Base-by-base conservation (phyloP, 2,113 vertebrate species). In the Butorides virescens region DNA sequence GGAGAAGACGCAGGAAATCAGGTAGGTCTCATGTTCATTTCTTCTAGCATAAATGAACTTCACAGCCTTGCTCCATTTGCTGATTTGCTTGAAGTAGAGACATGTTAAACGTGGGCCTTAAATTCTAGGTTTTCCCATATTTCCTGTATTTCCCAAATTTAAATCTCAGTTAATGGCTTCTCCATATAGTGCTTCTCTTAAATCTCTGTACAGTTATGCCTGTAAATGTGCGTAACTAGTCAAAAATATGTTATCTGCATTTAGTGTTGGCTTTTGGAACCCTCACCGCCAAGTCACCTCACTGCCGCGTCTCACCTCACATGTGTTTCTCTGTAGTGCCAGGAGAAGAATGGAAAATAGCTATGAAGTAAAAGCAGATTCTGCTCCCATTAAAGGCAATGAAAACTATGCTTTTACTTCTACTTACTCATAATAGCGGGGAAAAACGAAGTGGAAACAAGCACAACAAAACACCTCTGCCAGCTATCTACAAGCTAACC, bases 381-480 rank as follows among this genome's bases (percentile, higher is more conserved):
- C 90, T 94, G 59, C 74, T 93, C 50, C 87, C 81, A 92, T 92
- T 95, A 95, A 91, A 90, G 84, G 87, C 90, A 95, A 82, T 82
- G 81, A 90, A 95, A 96, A 93, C 91, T 88, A 36, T 88, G 81
- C 78, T 97, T 95, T 95, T 93, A 90, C 73, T 84, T 97, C 94
- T 91, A 92, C 75, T 93, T 93, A 92, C 59, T 86, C 58, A 12
- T 94, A 96, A 91, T 53, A 95, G 88, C 3, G 1, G 53, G 80
- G 93, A 63, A 91, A 96, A 97, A 77, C 10, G 66, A 91, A 96
- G 92, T 92, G 92, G 96, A 93, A 97, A 96, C 85, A 96, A 95
- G 92, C 87, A 96, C 93, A 97, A 95, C 94, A 96, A 94, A 93
- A 94, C 90, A 93, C 78, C 91, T 93, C 81, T 95, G 85, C 87